A percentile compares a stretch with the other conserved stretches of the same genome.
Conservation (phyloP, 2,113 vertebrate species). For the Catharus fuscescens region DNA sequence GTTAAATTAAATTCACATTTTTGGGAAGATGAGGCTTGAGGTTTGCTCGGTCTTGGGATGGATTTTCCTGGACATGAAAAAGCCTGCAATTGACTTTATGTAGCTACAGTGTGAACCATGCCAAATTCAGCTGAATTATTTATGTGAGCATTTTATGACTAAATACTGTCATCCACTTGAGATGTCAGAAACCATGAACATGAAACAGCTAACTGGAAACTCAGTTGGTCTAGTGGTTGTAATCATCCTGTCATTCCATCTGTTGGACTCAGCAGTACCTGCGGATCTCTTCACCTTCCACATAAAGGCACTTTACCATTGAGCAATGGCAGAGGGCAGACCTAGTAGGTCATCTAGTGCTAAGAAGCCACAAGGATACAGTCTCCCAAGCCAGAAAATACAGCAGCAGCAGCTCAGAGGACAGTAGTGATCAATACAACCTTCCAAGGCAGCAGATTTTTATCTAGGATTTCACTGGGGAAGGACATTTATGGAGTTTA, state of each 20-base stretch:
- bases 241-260: not conserved
- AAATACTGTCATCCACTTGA: not conserved
- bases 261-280: not conserved
- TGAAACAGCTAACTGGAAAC: not conserved
- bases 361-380: not conserved
- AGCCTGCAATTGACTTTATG: not conserved
- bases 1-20: slow-evolving; percentile 35
- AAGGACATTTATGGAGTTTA: not conserved
- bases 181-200: not conserved
- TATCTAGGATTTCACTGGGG: not conserved
- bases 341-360: not conserved
- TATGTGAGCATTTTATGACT: not conserved
- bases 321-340: not conserved
- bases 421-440: not conserved
- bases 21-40: not conserved
- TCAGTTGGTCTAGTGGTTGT: not conserved
- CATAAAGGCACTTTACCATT: fast-evolving
- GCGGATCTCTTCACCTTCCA: not conserved
- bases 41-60: not conserved
- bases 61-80: not conserved
- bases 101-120: not conserved
- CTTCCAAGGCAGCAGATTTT: not conserved
- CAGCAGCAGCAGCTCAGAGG: not conserved
- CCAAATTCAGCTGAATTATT: not conserved
- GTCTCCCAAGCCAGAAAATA: not conserved